phyloP scores from a whole-genome alignment of 2,888 invertebrate genomes.

The Pyrgus malvae region DNA sequence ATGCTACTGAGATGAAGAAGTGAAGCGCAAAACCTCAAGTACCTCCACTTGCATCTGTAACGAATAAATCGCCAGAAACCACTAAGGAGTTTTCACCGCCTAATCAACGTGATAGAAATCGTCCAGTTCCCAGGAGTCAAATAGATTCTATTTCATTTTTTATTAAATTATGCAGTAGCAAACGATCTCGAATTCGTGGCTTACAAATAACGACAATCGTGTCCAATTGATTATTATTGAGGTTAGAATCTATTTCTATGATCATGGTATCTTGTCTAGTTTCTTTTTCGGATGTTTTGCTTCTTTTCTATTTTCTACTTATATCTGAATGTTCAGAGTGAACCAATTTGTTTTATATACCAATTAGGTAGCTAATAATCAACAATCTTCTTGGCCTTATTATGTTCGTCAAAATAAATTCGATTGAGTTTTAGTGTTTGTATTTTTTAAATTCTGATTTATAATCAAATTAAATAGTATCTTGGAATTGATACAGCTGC shows the following conservation, averaged over 20 bases:
- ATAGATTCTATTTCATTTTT: slow-evolving; percentile 12
- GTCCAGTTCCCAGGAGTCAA: slow-evolving; percentile 10
- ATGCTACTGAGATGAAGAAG: slow-evolving; percentile 2
- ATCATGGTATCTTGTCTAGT: too few species aligned
- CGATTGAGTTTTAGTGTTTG: too few species aligned
- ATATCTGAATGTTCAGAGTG: too few species aligned
- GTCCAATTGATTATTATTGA: neutral
- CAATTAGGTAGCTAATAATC: too few species aligned
- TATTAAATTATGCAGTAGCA: neutral
- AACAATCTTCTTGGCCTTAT: too few species aligned
- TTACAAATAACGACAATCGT: neutral
- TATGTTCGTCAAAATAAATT: too few species aligned
- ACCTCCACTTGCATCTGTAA: slow-evolving; percentile 18
- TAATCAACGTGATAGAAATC: slow-evolving; percentile 12
- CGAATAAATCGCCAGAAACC: slow-evolving; percentile 19
- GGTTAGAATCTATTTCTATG: too few species aligned
- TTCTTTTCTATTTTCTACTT: too few species aligned
- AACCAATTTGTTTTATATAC: too few species aligned
- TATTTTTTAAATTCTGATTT: too few species aligned
- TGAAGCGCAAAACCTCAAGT: slow-evolving; percentile 22
- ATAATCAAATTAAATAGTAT: slow-evolving; percentile 5
- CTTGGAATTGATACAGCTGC: slow-evolving; percentile 5
- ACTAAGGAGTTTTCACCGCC: slow-evolving; percentile 9
- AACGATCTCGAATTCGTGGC: neutral
- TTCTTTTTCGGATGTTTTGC: too few species aligned